Conservation (phyloP, 2,113 vertebrate genomes). For the Neogale vison region DNA sequence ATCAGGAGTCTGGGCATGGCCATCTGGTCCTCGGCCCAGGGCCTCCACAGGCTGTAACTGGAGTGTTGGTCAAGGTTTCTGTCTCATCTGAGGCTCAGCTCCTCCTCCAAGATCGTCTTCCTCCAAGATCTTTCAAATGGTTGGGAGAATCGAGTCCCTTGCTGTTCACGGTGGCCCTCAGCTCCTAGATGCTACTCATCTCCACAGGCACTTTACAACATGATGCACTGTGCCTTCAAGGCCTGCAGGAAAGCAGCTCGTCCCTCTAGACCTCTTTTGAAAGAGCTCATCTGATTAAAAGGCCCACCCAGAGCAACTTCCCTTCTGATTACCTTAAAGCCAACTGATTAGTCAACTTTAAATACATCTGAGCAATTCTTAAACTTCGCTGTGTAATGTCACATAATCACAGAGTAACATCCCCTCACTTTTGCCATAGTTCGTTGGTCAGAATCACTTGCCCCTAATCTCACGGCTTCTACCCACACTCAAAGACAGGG, state of each 20-base stretch:
- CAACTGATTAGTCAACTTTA: neutral
- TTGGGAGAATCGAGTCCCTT: neutral
- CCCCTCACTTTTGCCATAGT: neutral
- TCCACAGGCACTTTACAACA: neutral
- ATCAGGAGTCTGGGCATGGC: neutral
- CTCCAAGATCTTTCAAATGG: neutral
- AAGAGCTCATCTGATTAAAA: neutral
- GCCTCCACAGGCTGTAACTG: neutral
- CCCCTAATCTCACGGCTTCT: neutral
- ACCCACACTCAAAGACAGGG: neutral
- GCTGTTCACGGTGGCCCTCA: neutral
- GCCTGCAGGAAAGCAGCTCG: neutral
- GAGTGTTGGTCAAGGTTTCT: neutral
- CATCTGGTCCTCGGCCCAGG: neutral
- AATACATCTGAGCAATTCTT: neutral
- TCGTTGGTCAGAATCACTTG: neutral
- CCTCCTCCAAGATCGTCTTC: neutral
- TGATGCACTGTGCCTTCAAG: neutral
- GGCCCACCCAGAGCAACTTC: neutral
- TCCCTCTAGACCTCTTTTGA: neutral
- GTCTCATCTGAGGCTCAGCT: neutral
- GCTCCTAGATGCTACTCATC: neutral
- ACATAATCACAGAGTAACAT: neutral
- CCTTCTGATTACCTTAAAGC: neutral
- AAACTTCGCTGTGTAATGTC: neutral